Percentiles rank a stretch among this genome's conserved stretches.
These are phyloP conservation scores for Micoletzkya japonica DNA, from an alignment of 2,888 invertebrate genomes.

Conservation along the genomic window DNA sequence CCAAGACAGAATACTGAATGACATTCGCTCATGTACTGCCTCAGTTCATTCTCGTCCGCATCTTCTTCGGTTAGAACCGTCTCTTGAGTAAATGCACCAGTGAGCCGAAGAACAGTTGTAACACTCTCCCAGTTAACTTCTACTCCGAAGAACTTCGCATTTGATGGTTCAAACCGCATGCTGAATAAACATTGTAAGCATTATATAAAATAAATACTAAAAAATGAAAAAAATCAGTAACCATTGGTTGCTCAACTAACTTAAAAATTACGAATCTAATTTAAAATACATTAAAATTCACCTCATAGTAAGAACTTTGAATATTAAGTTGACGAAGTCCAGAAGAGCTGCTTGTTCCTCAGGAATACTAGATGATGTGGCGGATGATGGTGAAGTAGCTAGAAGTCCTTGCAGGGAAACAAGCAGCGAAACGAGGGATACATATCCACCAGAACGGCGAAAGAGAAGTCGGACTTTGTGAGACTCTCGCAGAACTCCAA, in stretches of 20 bases:
- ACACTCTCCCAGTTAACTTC: slow-evolving; percentile 90
- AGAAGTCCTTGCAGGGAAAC: slow-evolving; percentile 81
- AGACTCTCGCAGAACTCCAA: slow-evolving; percentile 78
- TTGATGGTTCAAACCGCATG: slow-evolving; percentile 98
- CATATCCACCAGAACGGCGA: slow-evolving; percentile 95
- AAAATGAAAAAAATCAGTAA: slow-evolving; percentile 15
- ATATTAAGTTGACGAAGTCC: slow-evolving; percentile 56
- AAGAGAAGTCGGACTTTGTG: slow-evolving; percentile 94
- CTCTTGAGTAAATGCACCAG: slow-evolving; percentile 79
- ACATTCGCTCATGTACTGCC: slow-evolving; percentile 41
- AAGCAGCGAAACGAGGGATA: slow-evolving; percentile 92
- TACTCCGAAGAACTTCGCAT: slow-evolving; percentile 87
- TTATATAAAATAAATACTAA: background rate
- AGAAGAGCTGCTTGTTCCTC: slow-evolving; percentile 37
- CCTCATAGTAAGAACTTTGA: slow-evolving; percentile 44
- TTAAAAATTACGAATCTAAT: no score
- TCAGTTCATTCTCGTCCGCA: slow-evolving; percentile 34
- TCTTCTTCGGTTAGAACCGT: slow-evolving; percentile 31
- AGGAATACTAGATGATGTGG: background rate
- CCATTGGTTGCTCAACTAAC: background rate
- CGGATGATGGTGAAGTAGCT: background rate
- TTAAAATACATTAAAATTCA: no score
- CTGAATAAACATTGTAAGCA: slow-evolving; percentile 76
- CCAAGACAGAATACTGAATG: slow-evolving; percentile 55
- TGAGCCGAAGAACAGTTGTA: slow-evolving; percentile 85